A percentile compares a stretch with the other conserved stretches of the same genome.
Evolutionary conservation across 30 jellyfish, hydroid and myxozoan species (phyloP).

Genomic region (Turritopsis rubra): DNA sequence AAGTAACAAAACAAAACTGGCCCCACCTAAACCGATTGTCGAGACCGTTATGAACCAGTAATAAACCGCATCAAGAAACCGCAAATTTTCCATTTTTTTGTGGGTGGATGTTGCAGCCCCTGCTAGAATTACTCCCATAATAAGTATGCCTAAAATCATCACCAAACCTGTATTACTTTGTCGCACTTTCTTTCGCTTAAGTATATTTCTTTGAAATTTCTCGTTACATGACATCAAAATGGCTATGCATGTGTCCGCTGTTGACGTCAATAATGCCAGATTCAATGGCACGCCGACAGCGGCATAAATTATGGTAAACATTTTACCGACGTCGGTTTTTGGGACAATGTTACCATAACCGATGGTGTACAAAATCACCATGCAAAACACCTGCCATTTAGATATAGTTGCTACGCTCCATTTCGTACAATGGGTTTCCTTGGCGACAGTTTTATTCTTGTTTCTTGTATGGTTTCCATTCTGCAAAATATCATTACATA

Average conservation of each 20-base stretch:
- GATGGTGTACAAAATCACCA: not conserved
- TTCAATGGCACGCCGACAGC: not conserved
- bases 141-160: not conserved
- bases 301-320: not conserved
- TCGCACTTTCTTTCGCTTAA: not conserved
- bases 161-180: not conserved
- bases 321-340: not conserved
- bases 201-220: not conserved
- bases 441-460: not conserved
- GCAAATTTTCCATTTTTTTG: not conserved
- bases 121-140: not conserved
- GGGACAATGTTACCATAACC: not conserved
- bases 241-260: not conserved
- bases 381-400: not conserved
- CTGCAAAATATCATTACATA: not conserved
- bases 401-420: not conserved
- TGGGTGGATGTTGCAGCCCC: not conserved
- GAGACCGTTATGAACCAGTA: slow-evolving; percentile 39
- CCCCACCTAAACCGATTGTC: slow-evolving; percentile 37
- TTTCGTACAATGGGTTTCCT: not conserved
- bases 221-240: not conserved
- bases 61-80: slow-evolving; percentile 18
- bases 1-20: not conserved
- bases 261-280: not conserved
- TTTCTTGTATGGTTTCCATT: not conserved